phyloP scores from a whole-genome alignment of 2,113 vertebrate genomes.

The Coracopsis vasa region DNA sequence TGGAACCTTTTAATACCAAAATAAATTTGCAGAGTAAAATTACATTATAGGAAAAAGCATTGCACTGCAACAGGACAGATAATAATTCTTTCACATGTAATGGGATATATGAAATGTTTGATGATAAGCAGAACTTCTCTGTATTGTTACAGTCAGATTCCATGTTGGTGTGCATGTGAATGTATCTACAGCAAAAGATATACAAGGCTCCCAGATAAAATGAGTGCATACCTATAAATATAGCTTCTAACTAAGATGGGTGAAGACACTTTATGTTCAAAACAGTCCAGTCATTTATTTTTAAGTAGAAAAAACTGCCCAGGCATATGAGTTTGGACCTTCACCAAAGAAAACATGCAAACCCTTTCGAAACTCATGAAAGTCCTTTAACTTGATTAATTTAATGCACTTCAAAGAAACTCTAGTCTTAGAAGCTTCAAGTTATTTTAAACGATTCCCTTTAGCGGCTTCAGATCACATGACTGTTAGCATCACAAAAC shows the following conservation, averaged over 20 bases:
- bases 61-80: conserved; percentile 74
- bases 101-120: conserved; percentile 76
- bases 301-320: neutral
- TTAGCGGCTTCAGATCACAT: neutral
- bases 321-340: conserved; percentile 22
- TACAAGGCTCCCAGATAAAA: neutral
- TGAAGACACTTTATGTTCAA: neutral
- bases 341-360: conserved; percentile 34
- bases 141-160: conserved; percentile 3
- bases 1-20: conserved; percentile 82
- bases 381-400: conserved; percentile 48
- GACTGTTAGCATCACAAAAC: neutral
- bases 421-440: neutral
- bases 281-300: neutral
- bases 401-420: conserved; percentile 38
- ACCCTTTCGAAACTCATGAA: conserved; percentile 11
- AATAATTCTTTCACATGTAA: conserved; percentile 77
- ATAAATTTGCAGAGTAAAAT: conserved; percentile 79
- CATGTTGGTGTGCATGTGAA: neutral
- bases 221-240: conserved; percentile 25
- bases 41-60: conserved; percentile 76
- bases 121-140: conserved; percentile 79
- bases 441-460: neutral
- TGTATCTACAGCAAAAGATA: neutral
- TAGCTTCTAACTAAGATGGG: neutral